Percentiles rank a stretch among this genome's conserved stretches.
These are phyloP conservation scores for Heliocidaris erythrogramma DNA, from an alignment of 35 echinoderm and acorn worm genomes.

Conservation along the genomic window DNA sequence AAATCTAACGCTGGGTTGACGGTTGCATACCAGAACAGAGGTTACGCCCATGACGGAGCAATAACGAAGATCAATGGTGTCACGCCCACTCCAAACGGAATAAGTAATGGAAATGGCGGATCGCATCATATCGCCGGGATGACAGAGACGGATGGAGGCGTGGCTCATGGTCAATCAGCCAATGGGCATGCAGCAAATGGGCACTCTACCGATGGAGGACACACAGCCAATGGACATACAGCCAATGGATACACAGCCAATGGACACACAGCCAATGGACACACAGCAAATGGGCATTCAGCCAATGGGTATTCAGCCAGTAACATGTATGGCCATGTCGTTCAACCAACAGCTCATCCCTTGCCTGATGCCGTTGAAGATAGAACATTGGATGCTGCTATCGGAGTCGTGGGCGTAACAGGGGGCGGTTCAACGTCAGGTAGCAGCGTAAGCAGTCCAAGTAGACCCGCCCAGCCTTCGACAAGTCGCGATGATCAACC, in stretches of 20 bases:
- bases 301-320: neutral
- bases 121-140: neutral
- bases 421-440: neutral
- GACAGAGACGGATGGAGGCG: neutral
- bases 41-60: neutral
- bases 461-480: neutral
- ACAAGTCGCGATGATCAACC: slow-evolving; percentile 5
- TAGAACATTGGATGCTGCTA: neutral
- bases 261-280: neutral
- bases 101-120: neutral
- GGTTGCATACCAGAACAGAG: slow-evolving; percentile 30
- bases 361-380: neutral
- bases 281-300: neutral
- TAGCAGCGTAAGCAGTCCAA: neutral
- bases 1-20: slow-evolving; percentile 27
- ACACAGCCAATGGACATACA: neutral
- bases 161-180: neutral
- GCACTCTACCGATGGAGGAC: neutral
- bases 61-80: neutral
- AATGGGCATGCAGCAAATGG: neutral
- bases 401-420: neutral
- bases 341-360: neutral
- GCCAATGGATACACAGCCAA: neutral
- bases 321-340: neutral
- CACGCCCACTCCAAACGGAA: neutral